Evolutionary conservation across 2,113 vertebrate genomes (phyloP).

Genomic region (Narcine bancroftii): DNA sequence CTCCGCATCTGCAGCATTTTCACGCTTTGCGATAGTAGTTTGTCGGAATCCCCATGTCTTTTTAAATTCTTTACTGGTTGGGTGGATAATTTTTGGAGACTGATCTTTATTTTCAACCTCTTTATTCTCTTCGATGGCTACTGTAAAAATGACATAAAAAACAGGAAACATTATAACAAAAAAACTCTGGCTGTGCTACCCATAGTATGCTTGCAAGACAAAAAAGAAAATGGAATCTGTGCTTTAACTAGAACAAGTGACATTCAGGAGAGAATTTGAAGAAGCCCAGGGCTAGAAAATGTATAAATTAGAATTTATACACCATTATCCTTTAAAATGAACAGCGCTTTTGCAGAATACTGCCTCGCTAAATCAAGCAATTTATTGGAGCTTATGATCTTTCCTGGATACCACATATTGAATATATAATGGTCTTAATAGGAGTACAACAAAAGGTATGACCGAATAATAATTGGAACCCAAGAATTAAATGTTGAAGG

Average conservation of each 20-base stretch:
- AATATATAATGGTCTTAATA: no score
- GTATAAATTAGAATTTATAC: background rate
- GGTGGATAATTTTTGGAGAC: conserved; percentile 55
- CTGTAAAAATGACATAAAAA: conserved; percentile 41
- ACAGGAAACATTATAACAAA: background rate
- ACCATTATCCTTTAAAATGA: background rate
- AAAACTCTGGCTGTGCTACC: background rate
- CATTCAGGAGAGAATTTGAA: background rate
- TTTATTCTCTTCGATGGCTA: conserved; percentile 55
- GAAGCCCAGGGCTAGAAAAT: background rate
- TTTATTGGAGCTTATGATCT: background rate
- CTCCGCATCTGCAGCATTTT: conserved; percentile 64
- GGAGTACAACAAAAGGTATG: no score
- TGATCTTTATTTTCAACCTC: conserved; percentile 59
- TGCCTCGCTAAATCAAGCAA: background rate
- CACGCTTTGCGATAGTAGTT: conserved; percentile 80
- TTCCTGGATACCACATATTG: no score
- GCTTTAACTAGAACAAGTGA: background rate
- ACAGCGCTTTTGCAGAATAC: background rate
- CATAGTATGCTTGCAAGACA: background rate
- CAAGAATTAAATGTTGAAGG: no score
- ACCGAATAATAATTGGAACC: no score
- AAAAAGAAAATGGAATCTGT: background rate
- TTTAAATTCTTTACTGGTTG: conserved; percentile 68
- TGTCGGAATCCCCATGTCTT: conserved; percentile 93